Evolutionary conservation across 1,140 invertebrate species (phyloP).

Genomic region (Orchestia grillus): DNA sequence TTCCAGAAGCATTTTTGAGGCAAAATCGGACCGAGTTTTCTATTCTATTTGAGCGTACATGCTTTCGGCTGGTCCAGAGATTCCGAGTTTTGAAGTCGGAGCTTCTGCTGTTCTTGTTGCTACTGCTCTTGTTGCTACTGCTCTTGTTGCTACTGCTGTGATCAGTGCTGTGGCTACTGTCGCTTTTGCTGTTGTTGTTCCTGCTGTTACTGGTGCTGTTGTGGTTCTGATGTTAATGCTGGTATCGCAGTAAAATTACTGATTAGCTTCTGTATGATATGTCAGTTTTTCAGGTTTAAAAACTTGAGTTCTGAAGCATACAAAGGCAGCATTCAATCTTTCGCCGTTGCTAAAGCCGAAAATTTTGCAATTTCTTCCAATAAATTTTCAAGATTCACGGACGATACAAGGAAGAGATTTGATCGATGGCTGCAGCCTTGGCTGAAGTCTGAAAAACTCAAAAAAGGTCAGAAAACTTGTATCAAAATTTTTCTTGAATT

Average conservation of each 20-base stretch:
- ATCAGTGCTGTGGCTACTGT: background rate
- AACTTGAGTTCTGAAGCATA: no score
- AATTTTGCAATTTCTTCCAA: no score
- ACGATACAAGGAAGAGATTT: no score
- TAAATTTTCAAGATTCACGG: no score
- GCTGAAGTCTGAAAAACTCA: no score
- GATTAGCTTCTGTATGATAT: background rate
- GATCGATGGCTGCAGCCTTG: no score
- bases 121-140: background rate
- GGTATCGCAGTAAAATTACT: background rate
- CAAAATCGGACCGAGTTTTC: background rate
- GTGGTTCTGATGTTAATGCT: background rate
- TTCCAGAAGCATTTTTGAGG: background rate
- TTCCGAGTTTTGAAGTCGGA: background rate
- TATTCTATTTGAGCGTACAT: conserved; percentile 9
- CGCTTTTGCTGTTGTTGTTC: background rate
- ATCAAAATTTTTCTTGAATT: no score
- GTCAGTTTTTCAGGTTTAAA: no score
- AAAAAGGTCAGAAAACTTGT: no score
- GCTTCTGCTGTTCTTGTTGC: background rate
- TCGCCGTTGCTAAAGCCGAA: no score
- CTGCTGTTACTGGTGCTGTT: background rate
- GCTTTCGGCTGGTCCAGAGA: background rate
- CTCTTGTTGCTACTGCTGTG: background rate
- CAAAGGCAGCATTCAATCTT: no score